Conservation (phyloP, 2,113 vertebrate genomes). For the Gavialis gangeticus region DNA sequence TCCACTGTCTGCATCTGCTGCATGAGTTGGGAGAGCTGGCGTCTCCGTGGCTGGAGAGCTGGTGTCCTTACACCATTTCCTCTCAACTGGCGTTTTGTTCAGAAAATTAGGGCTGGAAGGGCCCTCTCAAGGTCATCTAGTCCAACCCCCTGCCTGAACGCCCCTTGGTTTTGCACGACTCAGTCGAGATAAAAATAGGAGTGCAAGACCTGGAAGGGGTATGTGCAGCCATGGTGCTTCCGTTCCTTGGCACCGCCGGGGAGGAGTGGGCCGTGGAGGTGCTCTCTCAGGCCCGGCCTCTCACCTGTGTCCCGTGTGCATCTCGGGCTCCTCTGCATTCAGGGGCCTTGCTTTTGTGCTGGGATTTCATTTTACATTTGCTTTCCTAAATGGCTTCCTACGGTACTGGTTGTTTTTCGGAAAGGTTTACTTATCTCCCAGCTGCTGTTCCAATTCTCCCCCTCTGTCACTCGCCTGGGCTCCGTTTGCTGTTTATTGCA, state of each 20-base stretch:
- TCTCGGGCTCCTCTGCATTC: background rate
- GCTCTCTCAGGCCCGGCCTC: accelerated
- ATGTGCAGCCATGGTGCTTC: background rate
- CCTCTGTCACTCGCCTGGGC: background rate
- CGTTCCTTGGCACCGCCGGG: background rate
- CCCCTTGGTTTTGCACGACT: background rate
- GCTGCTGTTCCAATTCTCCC: background rate
- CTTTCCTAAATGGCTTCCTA: background rate
- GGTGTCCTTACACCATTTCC: background rate
- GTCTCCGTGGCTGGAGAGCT: background rate
- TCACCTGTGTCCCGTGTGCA: accelerated
- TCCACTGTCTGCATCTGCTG: accelerated
- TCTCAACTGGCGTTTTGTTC: background rate
- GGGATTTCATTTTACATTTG: background rate
- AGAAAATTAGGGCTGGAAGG: background rate
- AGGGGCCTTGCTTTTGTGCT: accelerated
- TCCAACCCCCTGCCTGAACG: background rate
- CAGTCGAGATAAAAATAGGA: background rate
- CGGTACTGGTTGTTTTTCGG: accelerated
- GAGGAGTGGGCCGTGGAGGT: background rate
- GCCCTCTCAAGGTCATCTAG: no score
- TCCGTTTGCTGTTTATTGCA: background rate
- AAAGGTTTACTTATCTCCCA: background rate
- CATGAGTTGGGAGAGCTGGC: background rate
- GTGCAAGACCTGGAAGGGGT: background rate